Evolutionary conservation across 2,888 invertebrate genomes (phyloP).

Genomic region (Ischnura elegans): DNA sequence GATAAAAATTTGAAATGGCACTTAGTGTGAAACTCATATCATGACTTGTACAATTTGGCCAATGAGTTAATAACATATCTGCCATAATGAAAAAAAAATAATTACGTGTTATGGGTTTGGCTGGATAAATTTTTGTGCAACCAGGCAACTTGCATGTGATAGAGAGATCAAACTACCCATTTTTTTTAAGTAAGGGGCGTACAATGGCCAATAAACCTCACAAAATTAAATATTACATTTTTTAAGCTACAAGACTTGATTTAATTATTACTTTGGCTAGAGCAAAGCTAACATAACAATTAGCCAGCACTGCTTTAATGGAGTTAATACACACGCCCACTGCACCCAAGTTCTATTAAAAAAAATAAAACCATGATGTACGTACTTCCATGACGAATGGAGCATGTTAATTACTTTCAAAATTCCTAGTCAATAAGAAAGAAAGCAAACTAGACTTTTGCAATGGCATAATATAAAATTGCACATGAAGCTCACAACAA

Average conservation of each 20-base stretch:
- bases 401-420: constrained; percentile 45
- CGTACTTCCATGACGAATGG: constrained; percentile 20
- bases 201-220: constrained; percentile 1
- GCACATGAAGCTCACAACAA: constrained; percentile 62
- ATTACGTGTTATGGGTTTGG: constrained; percentile 26
- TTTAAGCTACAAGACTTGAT: constrained; percentile 26
- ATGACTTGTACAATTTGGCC: constrained; percentile 52
- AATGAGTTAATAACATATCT: constrained; percentile 37
- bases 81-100: not conserved
- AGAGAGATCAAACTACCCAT: constrained; percentile 27
- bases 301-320: constrained; percentile 36
- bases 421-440: constrained; percentile 41
- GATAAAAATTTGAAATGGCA: constrained; percentile 21
- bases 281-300: constrained; percentile 18
- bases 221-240: constrained; percentile 38
- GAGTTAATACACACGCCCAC: constrained; percentile 29
- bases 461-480: constrained; percentile 62
- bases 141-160: constrained; percentile 27
- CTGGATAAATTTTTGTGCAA: constrained; percentile 49
- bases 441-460: constrained; percentile 56
- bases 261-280: not conserved
- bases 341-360: constrained; percentile 16
- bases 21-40: constrained; percentile 39
- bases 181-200: constrained; percentile 23
- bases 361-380: constrained; percentile 32